Evolutionary conservation across 2,113 vertebrate genomes (phyloP).

Genomic region (Hassar affinis): DNA sequence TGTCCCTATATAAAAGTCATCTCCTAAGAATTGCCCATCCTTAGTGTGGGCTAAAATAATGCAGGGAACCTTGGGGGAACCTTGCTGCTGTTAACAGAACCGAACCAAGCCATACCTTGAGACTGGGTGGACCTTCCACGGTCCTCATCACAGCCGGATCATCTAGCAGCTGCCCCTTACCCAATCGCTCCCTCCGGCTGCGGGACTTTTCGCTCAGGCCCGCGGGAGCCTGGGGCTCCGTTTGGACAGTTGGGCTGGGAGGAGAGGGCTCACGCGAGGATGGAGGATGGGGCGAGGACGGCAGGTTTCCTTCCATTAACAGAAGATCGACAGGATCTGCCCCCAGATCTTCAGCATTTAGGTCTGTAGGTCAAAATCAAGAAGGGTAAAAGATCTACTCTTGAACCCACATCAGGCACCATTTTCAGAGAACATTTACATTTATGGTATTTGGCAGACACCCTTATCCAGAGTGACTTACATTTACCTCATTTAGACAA

Average conservation of each 20-base stretch:
- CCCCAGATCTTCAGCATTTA: conserved; percentile 43
- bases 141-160: conserved; percentile 84
- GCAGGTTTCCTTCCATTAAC: conserved; percentile 51
- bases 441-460: too few relatives aligned
- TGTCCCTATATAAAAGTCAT: not conserved
- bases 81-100: not conserved
- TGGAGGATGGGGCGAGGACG: conserved; percentile 35
- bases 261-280: conserved; percentile 20
- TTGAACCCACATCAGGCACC: not conserved
- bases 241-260: conserved; percentile 43
- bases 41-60: not conserved
- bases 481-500: too few relatives aligned
- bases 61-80: not conserved
- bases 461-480: too few relatives aligned
- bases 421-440: not conserved
- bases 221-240: conserved; percentile 22
- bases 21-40: not conserved
- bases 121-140: conserved; percentile 72
- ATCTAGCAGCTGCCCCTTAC: conserved; percentile 69
- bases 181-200: conserved; percentile 50
- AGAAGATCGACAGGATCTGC: conserved; percentile 45
- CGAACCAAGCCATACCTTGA: conserved; percentile 71
- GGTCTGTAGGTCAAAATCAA: conserved; percentile 51
- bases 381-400: not conserved
- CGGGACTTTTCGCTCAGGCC: conserved; percentile 43